phyloP scores from a whole-genome alignment of 2,888 invertebrate species.

The Sarcophaga subvicina region DNA sequence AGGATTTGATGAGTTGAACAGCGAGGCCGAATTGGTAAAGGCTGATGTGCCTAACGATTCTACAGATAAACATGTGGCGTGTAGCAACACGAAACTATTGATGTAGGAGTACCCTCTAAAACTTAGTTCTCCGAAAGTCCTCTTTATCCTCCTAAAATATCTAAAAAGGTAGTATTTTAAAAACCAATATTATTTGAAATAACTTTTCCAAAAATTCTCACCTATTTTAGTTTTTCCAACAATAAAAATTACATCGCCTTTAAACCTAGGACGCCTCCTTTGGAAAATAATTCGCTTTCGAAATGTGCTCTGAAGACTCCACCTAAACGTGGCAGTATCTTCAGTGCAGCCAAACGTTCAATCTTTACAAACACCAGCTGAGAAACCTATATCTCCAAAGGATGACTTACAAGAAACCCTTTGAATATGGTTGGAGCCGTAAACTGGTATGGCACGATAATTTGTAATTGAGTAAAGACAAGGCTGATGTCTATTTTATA shows the following conservation, averaged over 20 bases:
- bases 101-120: constrained; percentile 2
- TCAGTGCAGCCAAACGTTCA: constrained; percentile 4
- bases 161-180: constrained; percentile 62
- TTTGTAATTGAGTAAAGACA: constrained; percentile 81
- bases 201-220: background rate
- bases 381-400: constrained; percentile 68
- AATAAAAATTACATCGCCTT: constrained; percentile 29
- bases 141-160: constrained; percentile 43
- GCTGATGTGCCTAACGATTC: constrained; percentile 32
- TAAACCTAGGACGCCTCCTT: no score
- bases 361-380: background rate
- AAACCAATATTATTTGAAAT: no score
- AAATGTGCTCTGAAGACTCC: constrained; percentile 46
- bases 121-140: constrained; percentile 5
- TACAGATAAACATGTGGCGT: background rate
- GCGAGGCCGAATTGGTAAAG: constrained; percentile 63
- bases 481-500: constrained; percentile 92
- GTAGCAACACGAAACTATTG: background rate
- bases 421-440: constrained; percentile 87
- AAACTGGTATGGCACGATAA: constrained; percentile 89
- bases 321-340: constrained; percentile 31
- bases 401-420: constrained; percentile 83
- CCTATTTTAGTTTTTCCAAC: constrained; percentile 34
- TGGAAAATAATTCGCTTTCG: background rate
- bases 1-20: constrained; percentile 71